phyloP scores from a whole-genome alignment of 2,888 invertebrate genomes.

The Apodemia duryi region DNA sequence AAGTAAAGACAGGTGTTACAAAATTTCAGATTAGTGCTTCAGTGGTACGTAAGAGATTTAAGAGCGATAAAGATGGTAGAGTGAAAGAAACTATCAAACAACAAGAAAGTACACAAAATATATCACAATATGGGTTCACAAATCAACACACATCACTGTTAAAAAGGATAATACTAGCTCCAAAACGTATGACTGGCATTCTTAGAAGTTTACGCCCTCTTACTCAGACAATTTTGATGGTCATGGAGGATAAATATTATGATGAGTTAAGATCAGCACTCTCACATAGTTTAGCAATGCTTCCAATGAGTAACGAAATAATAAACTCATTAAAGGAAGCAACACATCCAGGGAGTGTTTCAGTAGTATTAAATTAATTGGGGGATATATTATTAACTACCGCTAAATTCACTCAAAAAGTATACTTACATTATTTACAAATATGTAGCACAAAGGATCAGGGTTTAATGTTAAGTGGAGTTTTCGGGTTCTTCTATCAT shows the following conservation, averaged over 20 bases:
- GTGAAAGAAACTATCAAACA: neutral
- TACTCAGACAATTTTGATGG: conserved; percentile 29
- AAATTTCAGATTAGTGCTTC: conserved; percentile 26
- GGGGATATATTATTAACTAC: conserved; percentile 35
- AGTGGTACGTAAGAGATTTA: conserved; percentile 25
- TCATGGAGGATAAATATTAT: conserved; percentile 32
- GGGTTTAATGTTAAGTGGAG: no score
- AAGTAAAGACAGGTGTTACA: conserved; percentile 32
- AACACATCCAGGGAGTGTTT: conserved; percentile 28
- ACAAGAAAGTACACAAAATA: conserved; percentile 26
- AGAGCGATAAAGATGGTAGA: conserved; percentile 19
- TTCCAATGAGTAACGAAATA: conserved; percentile 34
- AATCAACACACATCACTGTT: conserved; percentile 29
- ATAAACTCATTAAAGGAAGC: conserved; percentile 30
- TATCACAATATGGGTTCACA: conserved; percentile 25
- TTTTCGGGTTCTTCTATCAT: no score
- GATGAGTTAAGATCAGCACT: conserved; percentile 29
- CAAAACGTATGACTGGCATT: conserved; percentile 30
- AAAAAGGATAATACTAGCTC: conserved; percentile 28
- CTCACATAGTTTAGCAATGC: conserved; percentile 33
- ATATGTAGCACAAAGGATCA: neutral
- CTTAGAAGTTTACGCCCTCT: conserved; percentile 29
- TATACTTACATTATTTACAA: conserved; percentile 23
- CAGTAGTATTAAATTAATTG: conserved; percentile 34
- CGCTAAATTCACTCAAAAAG: conserved; percentile 32